A percentile compares a stretch with the other conserved stretches of the same genome.
phyloP scores from a whole-genome alignment of 2,888 invertebrate species.

The Zhuqinia jingwanae region DNA sequence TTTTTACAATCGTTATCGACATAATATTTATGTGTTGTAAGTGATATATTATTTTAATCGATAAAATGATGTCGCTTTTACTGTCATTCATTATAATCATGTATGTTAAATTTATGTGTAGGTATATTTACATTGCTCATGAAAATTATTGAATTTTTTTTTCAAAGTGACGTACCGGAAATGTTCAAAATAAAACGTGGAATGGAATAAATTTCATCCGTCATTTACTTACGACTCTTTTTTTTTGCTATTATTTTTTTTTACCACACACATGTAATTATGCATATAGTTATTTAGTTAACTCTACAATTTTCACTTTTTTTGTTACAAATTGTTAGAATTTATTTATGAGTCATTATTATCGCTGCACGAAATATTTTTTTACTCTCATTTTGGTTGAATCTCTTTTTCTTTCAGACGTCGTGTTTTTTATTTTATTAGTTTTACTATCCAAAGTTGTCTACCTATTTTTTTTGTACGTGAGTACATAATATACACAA shows the following conservation, averaged over 20 bases:
- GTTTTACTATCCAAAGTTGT: too few relatives aligned
- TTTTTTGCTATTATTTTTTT: too few relatives aligned
- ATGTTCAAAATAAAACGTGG: neutral
- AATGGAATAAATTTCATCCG: neutral
- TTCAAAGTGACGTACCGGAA: neutral
- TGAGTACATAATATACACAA: too few relatives aligned
- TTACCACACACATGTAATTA: too few relatives aligned
- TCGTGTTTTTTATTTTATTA: too few relatives aligned
- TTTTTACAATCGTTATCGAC: neutral
- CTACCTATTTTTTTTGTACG: too few relatives aligned
- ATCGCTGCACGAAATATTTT: constrained; percentile 37
- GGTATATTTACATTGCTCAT: constrained; percentile 35
- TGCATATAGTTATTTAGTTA: too few relatives aligned
- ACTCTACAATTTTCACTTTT: neutral
- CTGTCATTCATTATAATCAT: neutral
- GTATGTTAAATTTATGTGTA: neutral
- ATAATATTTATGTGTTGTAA: neutral
- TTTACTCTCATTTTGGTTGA: neutral
- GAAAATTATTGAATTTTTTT: constrained; percentile 5
- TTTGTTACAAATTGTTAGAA: neutral
- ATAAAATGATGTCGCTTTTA: neutral
- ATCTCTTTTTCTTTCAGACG: neutral
- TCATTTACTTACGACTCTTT: neutral
- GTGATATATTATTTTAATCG: neutral
- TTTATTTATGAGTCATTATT: constrained; percentile 40